phyloP scores from a whole-genome alignment of 2,888 invertebrate species.

The Drosophila parthenogenetica region DNA sequence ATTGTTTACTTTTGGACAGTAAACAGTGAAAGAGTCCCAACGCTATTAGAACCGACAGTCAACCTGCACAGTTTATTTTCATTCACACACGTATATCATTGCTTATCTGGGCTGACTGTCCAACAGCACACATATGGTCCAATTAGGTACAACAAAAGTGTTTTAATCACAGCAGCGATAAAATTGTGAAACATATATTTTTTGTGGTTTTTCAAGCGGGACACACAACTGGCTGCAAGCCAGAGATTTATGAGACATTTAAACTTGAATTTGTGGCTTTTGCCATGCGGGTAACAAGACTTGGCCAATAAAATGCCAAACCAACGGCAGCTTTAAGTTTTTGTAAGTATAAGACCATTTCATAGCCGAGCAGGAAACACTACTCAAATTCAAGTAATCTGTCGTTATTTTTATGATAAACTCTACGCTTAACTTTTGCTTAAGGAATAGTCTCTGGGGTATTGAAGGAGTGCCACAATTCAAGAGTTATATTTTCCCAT shows the following conservation, averaged over 20 bases:
- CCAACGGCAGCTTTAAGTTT: constrained; percentile 5
- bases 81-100: constrained; percentile 20
- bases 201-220: constrained; percentile 35
- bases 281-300: constrained; percentile 50
- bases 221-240: constrained; percentile 21
- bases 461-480: neutral
- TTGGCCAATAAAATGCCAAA: constrained; percentile 5
- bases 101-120: constrained; percentile 46
- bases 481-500: neutral
- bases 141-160: constrained; percentile 61
- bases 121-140: constrained; percentile 38
- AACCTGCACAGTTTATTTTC: constrained; percentile 24
- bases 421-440: too few relatives aligned
- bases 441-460: neutral
- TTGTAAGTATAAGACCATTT: neutral
- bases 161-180: constrained; percentile 61
- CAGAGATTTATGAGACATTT: constrained; percentile 69
- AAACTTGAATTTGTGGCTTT: constrained; percentile 57
- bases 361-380: neutral
- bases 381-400: neutral
- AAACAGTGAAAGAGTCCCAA: constrained; percentile 8
- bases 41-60: constrained; percentile 15
- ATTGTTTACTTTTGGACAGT: constrained; percentile 29
- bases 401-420: neutral
- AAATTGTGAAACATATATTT: constrained; percentile 58